Base-by-base conservation (phyloP, 2,113 vertebrate species). In the Equus quagga region DNA sequence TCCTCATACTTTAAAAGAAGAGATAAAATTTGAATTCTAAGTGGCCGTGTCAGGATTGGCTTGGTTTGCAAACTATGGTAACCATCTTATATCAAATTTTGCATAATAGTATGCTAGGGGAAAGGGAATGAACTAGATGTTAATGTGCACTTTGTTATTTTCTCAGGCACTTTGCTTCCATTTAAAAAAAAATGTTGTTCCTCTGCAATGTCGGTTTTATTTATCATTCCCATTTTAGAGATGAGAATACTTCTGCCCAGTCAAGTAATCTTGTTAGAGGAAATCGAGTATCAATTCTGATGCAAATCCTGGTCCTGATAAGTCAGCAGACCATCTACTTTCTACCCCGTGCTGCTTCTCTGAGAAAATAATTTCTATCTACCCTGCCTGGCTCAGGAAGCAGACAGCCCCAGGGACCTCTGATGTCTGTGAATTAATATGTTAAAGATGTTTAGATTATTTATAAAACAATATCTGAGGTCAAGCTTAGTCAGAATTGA, bases 391-490 rank as follows among this genome's bases (percentile, higher is more conserved):
- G 23, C 21, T 56, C 6, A 8, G 69, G 46, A 89, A 96, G 54
- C 58, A 60, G 69, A 33, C 60, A 58, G 65, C n/a, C 41, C 21
- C 28, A 67, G 60, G 13, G 13, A 78, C 24, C 28, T 41, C 85
- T 51, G 26, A 33, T 1, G 6, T 69, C 51, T 51, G 51, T 78
- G 78, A 81, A 54, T 41, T 23, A 19, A 8, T 10, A 0, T 81
- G 46, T 60, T 85, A 82, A 76, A 88, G 62, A 78, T 83, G 70
- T 67, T 80, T 90, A 41, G 26, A 54, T 58, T 95, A 60, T 93
- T 86, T 89, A 36, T 54, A 33, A 82, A 73, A 58, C 69, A 54
- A 21, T 41, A 36, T 31, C n/a, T 31, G 18, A 91, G 56, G 81
- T 54, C 54, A 62, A 5, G 2, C 12, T 11, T 5, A 93, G 24